Base-by-base conservation (phyloP, 2,113 vertebrate genomes). In the Myrmecobius fasciatus region DNA sequence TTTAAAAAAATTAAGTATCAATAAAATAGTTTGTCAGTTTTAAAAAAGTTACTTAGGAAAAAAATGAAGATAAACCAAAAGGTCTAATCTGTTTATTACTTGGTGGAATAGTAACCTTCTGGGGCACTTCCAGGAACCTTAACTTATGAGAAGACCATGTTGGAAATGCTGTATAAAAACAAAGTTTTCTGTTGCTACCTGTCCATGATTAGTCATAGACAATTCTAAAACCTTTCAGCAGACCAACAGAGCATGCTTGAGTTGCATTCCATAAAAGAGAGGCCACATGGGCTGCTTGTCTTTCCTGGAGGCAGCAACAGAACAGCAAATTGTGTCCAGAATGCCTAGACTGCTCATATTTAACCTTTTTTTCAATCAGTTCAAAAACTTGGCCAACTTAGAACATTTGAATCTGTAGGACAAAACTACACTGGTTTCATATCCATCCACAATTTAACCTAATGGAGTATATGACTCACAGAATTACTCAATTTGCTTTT, bases 151-250 rank as follows among this genome's bases (percentile, higher is more conserved):
- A 83, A 43, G n/a, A 0, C 20, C 36, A 43, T 94, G 94, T 92
- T 94, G 11, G 83, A 97, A 95, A 47, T 95, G 36, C 36, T 14
- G 47, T 89, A 43, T 95, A 67, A 97, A 94, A 92, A 96, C 47
- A 83, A 96, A 97, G 54, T 75, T 51, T 96, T 92, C 56, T 95
- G 67, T 93, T 53, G 25, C 88, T 94, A 94, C 12, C 51, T 97
- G 93, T 91, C 91, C 97, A 93, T 48, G 24, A 94, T 52, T 93
- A 47, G 94, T 96, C 93, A 93, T 20, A 90, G 93, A 96, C 91
- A 94, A 25, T 92, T 36, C 94, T 52, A 88, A 49, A 91, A 89
- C 0, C 0, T 96, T 97, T 96, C 47, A 91, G 94, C 36, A 94
- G 93, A 91, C 46, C 26, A 96, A 91, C 25, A 52, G 20, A 43